These are phyloP conservation scores for Meandrina meandrites DNA, from an alignment of 92 coral and sea anemone species.

Conservation along the genomic window DNA sequence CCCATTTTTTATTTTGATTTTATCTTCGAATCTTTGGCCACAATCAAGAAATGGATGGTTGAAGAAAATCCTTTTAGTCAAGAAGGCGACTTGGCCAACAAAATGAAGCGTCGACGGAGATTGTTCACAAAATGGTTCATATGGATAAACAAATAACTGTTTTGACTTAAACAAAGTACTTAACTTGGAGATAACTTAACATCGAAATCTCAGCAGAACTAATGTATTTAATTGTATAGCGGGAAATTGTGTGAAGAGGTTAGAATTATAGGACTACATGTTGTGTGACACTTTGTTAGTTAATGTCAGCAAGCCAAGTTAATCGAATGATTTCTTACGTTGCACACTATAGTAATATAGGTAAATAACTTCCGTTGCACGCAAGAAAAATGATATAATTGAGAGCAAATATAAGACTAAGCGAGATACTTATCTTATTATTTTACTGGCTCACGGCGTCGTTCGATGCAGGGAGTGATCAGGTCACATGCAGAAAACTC, in stretches of 20 bases:
- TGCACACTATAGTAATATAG: background rate
- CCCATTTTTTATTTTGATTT: background rate
- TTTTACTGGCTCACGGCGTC: background rate
- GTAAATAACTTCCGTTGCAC: background rate
- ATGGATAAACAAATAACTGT: background rate
- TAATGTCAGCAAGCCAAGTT: background rate
- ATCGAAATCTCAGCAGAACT: background rate
- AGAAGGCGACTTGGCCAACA: background rate
- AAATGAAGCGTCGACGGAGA: background rate
- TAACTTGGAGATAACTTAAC: background rate
- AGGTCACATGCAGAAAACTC: background rate
- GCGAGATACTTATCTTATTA: background rate
- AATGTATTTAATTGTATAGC: background rate
- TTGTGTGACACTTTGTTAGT: background rate
- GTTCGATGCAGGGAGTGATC: too few species aligned
- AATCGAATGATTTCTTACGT: background rate
- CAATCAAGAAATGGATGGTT: background rate
- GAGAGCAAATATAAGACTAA: background rate
- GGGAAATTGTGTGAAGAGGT: background rate
- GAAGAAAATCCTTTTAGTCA: background rate
- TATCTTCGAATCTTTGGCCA: background rate
- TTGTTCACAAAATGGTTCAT: background rate
- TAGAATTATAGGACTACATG: background rate
- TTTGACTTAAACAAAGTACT: background rate
- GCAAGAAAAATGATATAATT: too few species aligned